Evolutionary conservation across 2,113 vertebrate species (phyloP), one percentile per base, ranked within the genome.

Genomic region (Microtus richardsoni): DNA sequence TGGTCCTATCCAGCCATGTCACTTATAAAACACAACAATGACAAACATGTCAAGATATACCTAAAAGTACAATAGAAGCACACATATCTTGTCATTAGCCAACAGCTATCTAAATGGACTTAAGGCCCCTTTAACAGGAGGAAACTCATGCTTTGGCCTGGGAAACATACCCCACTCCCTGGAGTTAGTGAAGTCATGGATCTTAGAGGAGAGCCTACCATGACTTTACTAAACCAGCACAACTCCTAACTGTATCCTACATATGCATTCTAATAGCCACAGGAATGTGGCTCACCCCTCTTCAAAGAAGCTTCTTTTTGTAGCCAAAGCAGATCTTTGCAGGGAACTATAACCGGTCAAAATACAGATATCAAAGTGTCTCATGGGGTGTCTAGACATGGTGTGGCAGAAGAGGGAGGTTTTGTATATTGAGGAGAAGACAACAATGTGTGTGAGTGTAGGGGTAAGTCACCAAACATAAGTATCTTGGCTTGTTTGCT

Each of bases 371-470:
- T 54, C 16, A 7, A 49, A 89, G 28, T 7, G 14, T 62, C n/a
- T 83, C 58, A 10, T 62, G 14, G 60, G 39, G 30, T 62, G 8
- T 24, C 14, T 44, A 62, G 58, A 30, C 14, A 62, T 44, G 4
- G 4, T 30, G 4, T 22, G 3, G n/a, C 4, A 82, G 77, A 33
- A 64, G 11, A 28, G 26, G 24, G 17, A 36, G 7, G 3, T 58
- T 86, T 17, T 1, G 0, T 28, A 47, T 13, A 84, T 33, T 14
- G 0, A 21, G 36, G 70, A 86, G 19, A 44, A 80, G 4, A 24
- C 86, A 2, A 6, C 0, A 17, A 24, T 0, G 7, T 70, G 33
- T 16, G 16, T 9, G 24, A 62, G 58, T 58, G 19, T 58, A 6
- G 58, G 16, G 24, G 3, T 0, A 11, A 92, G 54, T 64, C 36